Conservation (phyloP, 2,113 vertebrate genomes). For the Arenaria interpres region DNA sequence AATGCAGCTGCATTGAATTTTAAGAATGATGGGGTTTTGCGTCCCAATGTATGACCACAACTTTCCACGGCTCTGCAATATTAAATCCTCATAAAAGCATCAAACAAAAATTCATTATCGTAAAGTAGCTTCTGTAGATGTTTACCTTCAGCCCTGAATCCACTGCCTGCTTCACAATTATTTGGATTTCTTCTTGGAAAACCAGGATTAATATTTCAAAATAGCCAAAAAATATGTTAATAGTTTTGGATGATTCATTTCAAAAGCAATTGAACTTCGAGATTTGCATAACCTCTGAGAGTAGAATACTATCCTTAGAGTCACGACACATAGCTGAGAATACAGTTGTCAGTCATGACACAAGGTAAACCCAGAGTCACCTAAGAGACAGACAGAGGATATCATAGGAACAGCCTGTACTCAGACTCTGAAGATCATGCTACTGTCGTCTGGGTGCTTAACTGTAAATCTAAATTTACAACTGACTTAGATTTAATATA, state of each 20-base stretch:
- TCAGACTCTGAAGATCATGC: background rate
- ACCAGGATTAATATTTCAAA: background rate
- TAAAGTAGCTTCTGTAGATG: background rate
- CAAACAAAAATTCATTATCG: background rate
- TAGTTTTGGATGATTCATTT: background rate
- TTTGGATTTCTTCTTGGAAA: background rate
- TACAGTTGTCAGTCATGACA: background rate
- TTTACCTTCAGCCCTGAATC: background rate
- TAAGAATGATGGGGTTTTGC: background rate
- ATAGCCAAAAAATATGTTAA: background rate
- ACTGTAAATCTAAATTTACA: background rate
- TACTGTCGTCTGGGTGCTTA: background rate
- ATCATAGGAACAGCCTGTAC: background rate
- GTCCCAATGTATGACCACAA: background rate
- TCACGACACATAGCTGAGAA: background rate
- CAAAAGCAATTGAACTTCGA: background rate
- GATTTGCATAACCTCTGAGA: background rate
- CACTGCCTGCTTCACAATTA: background rate
- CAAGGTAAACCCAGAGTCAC: background rate
- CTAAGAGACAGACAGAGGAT: background rate
- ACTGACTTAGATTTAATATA: background rate
- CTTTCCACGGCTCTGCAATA: background rate
- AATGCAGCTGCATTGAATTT: background rate
- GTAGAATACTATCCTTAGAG: background rate
- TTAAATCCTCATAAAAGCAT: background rate